phyloP scores from a whole-genome alignment of 2,797 vertebrate species.

The Ptychadena robeensis region DNA sequence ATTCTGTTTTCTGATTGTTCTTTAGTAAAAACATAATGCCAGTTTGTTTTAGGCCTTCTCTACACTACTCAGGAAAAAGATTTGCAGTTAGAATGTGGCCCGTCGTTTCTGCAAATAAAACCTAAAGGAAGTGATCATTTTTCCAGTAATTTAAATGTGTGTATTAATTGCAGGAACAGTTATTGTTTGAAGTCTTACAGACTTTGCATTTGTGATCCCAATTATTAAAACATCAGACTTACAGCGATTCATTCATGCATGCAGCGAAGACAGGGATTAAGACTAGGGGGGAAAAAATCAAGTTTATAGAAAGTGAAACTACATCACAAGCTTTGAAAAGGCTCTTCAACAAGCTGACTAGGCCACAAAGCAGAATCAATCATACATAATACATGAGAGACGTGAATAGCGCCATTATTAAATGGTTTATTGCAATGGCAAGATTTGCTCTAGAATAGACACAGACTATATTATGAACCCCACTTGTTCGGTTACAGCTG shows the following conservation, averaged over 20 bases:
- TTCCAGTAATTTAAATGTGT: too few relatives aligned
- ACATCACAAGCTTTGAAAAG: conserved; percentile 3
- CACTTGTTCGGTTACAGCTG: conserved; percentile 30
- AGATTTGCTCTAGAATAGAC: conserved; percentile 44
- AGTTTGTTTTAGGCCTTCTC: too few relatives aligned
- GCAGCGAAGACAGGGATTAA: background rate
- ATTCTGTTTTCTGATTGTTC: too few relatives aligned
- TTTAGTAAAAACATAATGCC: too few relatives aligned
- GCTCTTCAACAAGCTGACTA: conserved; percentile 41
- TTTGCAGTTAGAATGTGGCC: too few relatives aligned
- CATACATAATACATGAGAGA: conserved; percentile 54
- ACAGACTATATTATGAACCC: conserved; percentile 25
- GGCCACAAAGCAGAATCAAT: conserved; percentile 43
- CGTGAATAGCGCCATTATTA: conserved; percentile 52
- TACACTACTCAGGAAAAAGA: too few relatives aligned
- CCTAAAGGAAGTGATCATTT: too few relatives aligned
- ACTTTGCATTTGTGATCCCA: conserved; percentile 50
- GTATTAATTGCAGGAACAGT: background rate
- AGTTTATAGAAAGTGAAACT: conserved; percentile 28
- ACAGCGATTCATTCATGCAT: conserved; percentile 45
- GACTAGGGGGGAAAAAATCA: background rate
- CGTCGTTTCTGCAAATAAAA: too few relatives aligned
- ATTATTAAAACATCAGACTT: conserved; percentile 55
- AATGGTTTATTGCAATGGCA: conserved; percentile 49
- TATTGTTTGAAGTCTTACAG: conserved; percentile 41